Evolutionary conservation across 2,888 invertebrate genomes (phyloP).

Genomic region (Parnassius apollo): DNA sequence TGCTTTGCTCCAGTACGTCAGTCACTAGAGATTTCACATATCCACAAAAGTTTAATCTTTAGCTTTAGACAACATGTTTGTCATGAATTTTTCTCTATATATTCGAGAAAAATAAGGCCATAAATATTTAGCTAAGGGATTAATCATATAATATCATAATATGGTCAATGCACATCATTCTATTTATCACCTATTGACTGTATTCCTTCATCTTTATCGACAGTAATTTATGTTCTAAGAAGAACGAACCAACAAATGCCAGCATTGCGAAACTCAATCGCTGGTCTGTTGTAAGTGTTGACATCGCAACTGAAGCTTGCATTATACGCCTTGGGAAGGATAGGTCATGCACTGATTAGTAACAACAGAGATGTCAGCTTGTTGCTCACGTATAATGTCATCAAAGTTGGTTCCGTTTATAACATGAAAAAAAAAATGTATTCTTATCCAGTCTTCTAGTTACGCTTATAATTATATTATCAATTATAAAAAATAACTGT

Average conservation of each 20-base stretch:
- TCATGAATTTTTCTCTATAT: too few relatives aligned
- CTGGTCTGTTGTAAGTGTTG: constrained; percentile 27
- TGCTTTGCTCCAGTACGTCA: too few relatives aligned
- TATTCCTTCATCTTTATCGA: not conserved
- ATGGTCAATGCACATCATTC: not conserved
- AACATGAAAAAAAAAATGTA: not conserved
- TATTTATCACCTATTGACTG: too few relatives aligned
- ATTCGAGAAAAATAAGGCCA: too few relatives aligned
- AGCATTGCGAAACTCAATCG: constrained; percentile 22
- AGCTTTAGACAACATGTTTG: too few relatives aligned
- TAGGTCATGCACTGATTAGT: constrained; percentile 49
- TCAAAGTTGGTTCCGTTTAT: constrained; percentile 5
- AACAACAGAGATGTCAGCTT: constrained; percentile 16
- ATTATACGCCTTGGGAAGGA: constrained; percentile 32
- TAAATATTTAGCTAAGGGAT: too few relatives aligned
- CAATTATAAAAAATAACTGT: too few relatives aligned
- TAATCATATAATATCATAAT: too few relatives aligned
- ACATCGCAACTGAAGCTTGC: constrained; percentile 26
- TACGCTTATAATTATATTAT: too few relatives aligned
- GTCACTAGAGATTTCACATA: too few relatives aligned
- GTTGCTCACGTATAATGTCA: not conserved
- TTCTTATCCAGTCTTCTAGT: not conserved
- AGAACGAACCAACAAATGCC: constrained; percentile 3
- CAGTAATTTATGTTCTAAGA: constrained; percentile 14
- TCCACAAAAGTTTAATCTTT: too few relatives aligned